Base-by-base conservation (phyloP, 2,113 vertebrate species). In the Oenanthe oenanthe region DNA sequence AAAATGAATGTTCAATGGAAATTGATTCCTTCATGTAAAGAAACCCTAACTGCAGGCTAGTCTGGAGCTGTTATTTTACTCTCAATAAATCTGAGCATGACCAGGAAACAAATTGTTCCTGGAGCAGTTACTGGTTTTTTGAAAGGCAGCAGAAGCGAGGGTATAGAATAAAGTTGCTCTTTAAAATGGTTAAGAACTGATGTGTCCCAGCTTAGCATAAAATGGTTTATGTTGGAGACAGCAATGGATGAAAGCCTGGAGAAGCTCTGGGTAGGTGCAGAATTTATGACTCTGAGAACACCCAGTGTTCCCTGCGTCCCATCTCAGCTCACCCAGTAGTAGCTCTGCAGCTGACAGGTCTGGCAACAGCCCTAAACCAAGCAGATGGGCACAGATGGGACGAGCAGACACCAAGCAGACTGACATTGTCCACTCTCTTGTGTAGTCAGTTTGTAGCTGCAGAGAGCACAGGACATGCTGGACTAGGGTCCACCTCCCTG, bases 31-130 rank as follows among this genome's bases (percentile, higher is more conserved):
- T 70, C 57, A 63, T 57, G 79, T 70, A 90, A 83, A 83, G 63
- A 90, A 90, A 50, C 26, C 50, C 17, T 76, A 89, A 89, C 79
- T 83, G 71, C 71, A 63, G 79, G 56, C 71, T 82, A 68, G 62
- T 89, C 78, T 48, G 71, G 62, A 83, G 63, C 48, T 68, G 32
- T 68, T 89, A 56, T 42, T 89, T 83, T 56, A 89, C 31, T 89
- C 62, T 83, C 78, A 62, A 76, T 83, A 89, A 89, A 70, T 83
- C 48, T 76, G 56, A 76, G 62, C 78, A 76, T 36, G 56, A 75
- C 26, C 56, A 70, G 48, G 63, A 89, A 62, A 89, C 71, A 83
- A 89, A 83, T 76, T 70, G 87, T 50, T 89, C 63, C 71, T 83
- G 56, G 26, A 62, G 36, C 48, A 83, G 56, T 83, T 76, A 83